Evolutionary conservation across 1,140 invertebrate species (phyloP), one percentile per base, ranked within the genome.

Genomic region (Drosophila parabipectinata): DNA sequence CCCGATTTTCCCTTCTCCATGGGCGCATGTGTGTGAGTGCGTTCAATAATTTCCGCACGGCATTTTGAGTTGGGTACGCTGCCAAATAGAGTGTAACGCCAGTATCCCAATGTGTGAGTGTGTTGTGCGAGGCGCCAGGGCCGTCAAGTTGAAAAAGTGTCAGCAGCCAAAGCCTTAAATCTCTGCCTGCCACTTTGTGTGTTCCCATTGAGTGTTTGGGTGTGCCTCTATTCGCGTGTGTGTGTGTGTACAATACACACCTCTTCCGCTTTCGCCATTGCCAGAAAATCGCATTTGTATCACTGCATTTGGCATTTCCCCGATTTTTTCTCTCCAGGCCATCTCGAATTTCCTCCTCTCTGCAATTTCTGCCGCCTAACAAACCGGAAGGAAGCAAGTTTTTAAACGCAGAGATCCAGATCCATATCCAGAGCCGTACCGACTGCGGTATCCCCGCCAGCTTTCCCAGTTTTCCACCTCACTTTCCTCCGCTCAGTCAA

Each of bases 331-430:
- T 8, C 24, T 12, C 4, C 14, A 18, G 59, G 12, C 26, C 34
- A 18, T 39, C 59, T 39, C 14, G 14, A 21, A 6, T 28, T 28
- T 28, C 26, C 39, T 41, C 54, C 37, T 15, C 59, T 45, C 45
- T 60, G 45, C 72, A 78, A 77, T 79, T 83, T 84, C 66, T 63
- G 72, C 66, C 75, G 82, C 83, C 83, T 88, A 87, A 87, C 82
- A 88, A 88, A 77, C 78, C 82, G 82, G 82, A 87, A 87, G 82
- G 82, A 87, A 87, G 83, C 82, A 82, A 88, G 83, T 85, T 85
- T 82, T 85, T 87, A 85, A 87, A 68, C 74, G 75, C 78, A 67
- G 45, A 45, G 47, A 63, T 44, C 24, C 32, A 48, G 44, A 60
- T 24, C 59, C 66, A 53, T 59, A 63, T 57, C 51, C 51, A 52